phyloP scores from a whole-genome alignment of 2,888 invertebrate genomes.

The Sarcophaga subvicina region DNA sequence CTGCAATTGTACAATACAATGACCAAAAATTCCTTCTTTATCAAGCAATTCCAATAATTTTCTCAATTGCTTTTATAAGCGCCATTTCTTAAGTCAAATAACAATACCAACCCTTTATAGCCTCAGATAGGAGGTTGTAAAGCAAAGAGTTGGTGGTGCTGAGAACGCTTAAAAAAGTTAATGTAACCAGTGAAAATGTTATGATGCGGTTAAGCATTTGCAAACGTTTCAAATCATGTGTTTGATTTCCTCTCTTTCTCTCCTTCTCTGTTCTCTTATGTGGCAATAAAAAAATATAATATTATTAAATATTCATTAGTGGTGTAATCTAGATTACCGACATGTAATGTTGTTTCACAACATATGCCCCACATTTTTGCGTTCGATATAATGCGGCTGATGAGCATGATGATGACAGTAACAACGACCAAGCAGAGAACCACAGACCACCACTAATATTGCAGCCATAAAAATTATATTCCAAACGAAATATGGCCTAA shows the following conservation, averaged over 20 bases:
- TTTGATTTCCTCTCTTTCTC: neutral
- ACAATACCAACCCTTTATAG: too few species aligned
- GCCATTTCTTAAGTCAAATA: too few species aligned
- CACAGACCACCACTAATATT: conserved; percentile 17
- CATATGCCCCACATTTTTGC: conserved; percentile 6
- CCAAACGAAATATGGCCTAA: neutral
- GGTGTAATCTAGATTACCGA: conserved; percentile 47
- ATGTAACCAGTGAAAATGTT: neutral
- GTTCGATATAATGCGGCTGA: neutral
- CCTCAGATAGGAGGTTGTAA: neutral
- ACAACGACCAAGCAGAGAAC: neutral
- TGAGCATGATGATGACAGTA: neutral
- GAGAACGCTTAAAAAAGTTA: too few species aligned
- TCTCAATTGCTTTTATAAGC: too few species aligned
- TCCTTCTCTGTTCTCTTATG: neutral
- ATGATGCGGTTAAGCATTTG: conserved; percentile 26
- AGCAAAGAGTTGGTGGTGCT: too few species aligned
- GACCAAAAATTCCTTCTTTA: too few species aligned
- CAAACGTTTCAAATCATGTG: conserved; percentile 17
- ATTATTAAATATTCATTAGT: conserved; percentile 64
- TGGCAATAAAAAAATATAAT: conserved; percentile 48
- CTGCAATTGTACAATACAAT: too few species aligned
- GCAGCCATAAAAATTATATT: conserved; percentile 14
- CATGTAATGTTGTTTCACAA: conserved; percentile 1
- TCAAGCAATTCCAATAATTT: too few species aligned